Percentiles rank a stretch among this genome's conserved stretches.
Evolutionary conservation across 1,140 invertebrate species (phyloP).

Genomic region (Rhysida immarginata): DNA sequence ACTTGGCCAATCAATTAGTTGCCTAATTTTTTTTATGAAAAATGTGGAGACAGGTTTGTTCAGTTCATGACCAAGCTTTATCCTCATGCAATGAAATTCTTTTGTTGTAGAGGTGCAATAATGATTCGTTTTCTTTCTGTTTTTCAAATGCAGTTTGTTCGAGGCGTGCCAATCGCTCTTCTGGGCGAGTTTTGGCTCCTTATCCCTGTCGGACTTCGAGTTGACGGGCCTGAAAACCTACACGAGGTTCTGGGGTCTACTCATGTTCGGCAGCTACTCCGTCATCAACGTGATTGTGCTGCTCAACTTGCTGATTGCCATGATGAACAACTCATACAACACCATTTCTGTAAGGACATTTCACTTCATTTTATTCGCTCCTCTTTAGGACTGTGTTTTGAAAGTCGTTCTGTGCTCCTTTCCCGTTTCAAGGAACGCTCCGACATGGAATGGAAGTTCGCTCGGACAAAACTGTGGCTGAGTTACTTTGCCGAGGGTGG

Average conservation of each 20-base stretch:
- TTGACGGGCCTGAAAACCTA: constrained; percentile 57
- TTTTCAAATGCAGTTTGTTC: constrained; percentile 61
- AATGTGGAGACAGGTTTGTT: too few relatives aligned
- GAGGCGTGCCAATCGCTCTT: constrained; percentile 77
- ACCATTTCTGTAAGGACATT: constrained; percentile 45
- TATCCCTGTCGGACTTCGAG: constrained; percentile 64
- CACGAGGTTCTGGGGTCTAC: constrained; percentile 59
- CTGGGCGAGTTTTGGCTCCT: constrained; percentile 74
- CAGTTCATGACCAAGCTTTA: too few relatives aligned
- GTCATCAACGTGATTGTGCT: constrained; percentile 74
- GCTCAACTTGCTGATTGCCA: constrained; percentile 70
- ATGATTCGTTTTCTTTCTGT: too few relatives aligned
- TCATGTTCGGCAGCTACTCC: constrained; percentile 66
- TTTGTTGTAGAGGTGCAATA: too few relatives aligned
- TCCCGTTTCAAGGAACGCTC: constrained; percentile 49
- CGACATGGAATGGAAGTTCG: constrained; percentile 84
- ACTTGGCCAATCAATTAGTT: too few relatives aligned
- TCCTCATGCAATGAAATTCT: too few relatives aligned
- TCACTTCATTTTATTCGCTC: too few relatives aligned
- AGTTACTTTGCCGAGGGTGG: constrained; percentile 76
- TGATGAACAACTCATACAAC: constrained; percentile 81
- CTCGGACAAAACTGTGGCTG: constrained; percentile 71
- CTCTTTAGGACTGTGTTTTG: constrained; percentile 7
- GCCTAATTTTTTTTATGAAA: too few relatives aligned
- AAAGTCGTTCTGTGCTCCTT: neutral